Base-by-base conservation (phyloP, 2,888 invertebrate genomes). In the Luperina nickerlii region DNA sequence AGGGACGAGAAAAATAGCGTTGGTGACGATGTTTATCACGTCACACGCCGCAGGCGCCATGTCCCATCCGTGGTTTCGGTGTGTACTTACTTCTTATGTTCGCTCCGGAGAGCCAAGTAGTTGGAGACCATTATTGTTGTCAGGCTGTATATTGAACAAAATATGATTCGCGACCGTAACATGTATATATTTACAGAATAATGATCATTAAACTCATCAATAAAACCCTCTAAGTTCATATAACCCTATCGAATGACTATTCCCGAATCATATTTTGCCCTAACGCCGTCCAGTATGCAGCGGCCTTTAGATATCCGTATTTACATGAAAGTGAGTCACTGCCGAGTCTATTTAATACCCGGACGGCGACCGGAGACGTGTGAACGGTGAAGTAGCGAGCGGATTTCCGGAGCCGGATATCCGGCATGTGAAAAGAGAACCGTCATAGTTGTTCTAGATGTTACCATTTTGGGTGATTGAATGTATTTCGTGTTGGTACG, bases 361-460 rank as follows among this genome's bases (percentile, higher is more conserved):
- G 79, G 80, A 74, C 69, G 74, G 83, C 13, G 38, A 75, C 86
- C 86, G 86, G 85, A 81, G 73, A 84, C 81, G 76, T 68, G 74
- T 78, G 81, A 86, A 76, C 74, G 81, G 67, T 78, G 87, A 83
- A 85, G 87, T 78, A 86, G 84, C 76, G 78, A 48, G 57, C 81
- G 86, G 86, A 86, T 67, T 13, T 86, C 86, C 86, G 87, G 57
- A 1, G n/a, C 54, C 68, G 87, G 87, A 86, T 67, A 54, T 86
- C 85, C 85, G 84, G 62, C 66, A 48, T 60, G 63, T 74, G 78
- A 84, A 84, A 80, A 85, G 74, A 74, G 74, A 75, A 32, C 69
- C 67, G 54, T 81, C 62, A 77, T 77, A 86, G 75, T 75, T 83
- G 51, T 69, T 73, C 66, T 86, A 80, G 83, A 79, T 74, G 83